phyloP scores from a whole-genome alignment of 2,888 invertebrate species.

The Spilarctia lutea region DNA sequence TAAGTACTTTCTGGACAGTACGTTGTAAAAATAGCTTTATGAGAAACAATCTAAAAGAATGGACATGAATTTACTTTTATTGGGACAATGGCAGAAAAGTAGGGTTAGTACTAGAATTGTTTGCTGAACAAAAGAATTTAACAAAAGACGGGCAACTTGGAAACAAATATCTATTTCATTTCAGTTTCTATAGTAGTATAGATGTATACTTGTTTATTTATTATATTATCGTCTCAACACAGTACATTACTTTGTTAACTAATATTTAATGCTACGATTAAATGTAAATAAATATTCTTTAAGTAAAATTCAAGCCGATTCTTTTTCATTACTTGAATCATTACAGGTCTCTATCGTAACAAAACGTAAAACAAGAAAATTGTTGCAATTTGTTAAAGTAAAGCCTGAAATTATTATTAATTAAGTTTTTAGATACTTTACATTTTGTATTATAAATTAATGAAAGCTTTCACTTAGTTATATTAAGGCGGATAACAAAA shows the following conservation, averaged over 20 bases:
- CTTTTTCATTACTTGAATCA: background rate
- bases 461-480: background rate
- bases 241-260: background rate
- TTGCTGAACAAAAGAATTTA: conserved; percentile 1
- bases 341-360: background rate
- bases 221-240: background rate
- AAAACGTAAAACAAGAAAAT: background rate
- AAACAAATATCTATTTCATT: background rate
- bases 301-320: background rate
- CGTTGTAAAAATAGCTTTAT: background rate
- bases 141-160: background rate
- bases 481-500: background rate
- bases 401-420: background rate
- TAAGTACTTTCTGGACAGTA: background rate
- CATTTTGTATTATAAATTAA: background rate
- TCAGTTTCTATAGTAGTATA: background rate
- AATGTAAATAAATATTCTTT: background rate
- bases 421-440: background rate
- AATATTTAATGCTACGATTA: background rate
- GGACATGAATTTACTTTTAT: background rate
- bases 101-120: background rate
- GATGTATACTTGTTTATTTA: background rate
- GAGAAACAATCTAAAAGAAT: background rate
- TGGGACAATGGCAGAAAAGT: background rate
- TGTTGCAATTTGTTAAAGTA: background rate